Percentiles rank a stretch among this genome's conserved stretches.
phyloP scores from a whole-genome alignment of 2,888 invertebrate genomes.

The Arrhopalites spinosus region DNA sequence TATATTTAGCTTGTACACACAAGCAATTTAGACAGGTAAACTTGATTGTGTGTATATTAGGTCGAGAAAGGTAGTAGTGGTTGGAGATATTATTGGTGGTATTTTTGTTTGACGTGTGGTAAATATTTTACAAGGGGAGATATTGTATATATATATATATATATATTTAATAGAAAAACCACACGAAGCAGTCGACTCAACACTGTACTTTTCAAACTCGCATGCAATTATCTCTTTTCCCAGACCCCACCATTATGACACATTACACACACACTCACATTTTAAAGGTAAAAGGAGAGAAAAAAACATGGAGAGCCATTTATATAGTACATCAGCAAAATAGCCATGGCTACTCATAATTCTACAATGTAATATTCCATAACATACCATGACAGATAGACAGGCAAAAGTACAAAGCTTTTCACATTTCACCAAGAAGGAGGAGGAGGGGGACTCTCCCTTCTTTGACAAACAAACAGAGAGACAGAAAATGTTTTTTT shows the following conservation, averaged over 20 bases:
- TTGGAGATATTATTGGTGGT: too few relatives aligned
- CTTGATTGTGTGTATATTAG: too few relatives aligned
- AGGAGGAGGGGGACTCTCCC: background rate
- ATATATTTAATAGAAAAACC: background rate
- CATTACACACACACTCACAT: conserved; percentile 10
- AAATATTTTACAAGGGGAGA: conserved; percentile 1
- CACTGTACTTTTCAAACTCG: conserved; percentile 12
- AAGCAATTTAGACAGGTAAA: too few relatives aligned
- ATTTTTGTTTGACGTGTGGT: background rate
- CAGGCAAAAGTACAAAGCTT: background rate
- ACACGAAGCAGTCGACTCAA: conserved; percentile 10
- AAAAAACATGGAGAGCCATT: conserved; percentile 3
- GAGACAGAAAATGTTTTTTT: background rate
- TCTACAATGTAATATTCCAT: background rate
- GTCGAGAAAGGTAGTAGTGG: too few relatives aligned
- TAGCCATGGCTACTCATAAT: background rate
- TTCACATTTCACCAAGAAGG: background rate
- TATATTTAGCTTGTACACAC: too few relatives aligned
- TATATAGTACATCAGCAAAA: background rate
- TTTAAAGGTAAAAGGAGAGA: background rate
- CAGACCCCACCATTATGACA: conserved; percentile 24
- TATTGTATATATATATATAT: too few relatives aligned
- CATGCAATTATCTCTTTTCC: conserved; percentile 44
- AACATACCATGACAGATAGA: background rate
- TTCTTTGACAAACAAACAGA: background rate